Evolutionary conservation across 1,140 invertebrate species (phyloP).

Genomic region (Centruroides sculpturatus): DNA sequence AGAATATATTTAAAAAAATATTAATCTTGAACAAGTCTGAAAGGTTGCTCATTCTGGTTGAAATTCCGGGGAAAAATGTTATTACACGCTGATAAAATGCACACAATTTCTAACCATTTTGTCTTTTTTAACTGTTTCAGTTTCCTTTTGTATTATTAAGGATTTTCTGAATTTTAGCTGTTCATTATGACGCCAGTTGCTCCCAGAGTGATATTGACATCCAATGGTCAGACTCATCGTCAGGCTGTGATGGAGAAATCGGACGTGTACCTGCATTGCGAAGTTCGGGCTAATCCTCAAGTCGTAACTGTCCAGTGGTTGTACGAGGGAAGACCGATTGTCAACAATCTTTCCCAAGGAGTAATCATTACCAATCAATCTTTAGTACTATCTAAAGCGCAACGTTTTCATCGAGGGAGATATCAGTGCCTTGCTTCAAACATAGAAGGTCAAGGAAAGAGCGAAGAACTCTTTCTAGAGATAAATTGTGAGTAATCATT

Average conservation of each 20-base stretch:
- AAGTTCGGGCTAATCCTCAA: constrained; percentile 16
- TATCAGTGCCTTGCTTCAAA: constrained; percentile 83
- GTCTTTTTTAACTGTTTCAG: too few species aligned
- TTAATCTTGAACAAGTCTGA: too few species aligned
- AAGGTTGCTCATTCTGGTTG: too few species aligned
- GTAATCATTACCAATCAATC: constrained; percentile 62
- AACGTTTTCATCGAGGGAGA: constrained; percentile 19
- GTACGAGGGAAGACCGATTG: constrained; percentile 9
- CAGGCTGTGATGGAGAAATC: constrained; percentile 38
- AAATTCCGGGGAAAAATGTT: too few species aligned
- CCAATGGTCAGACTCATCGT: constrained; percentile 8
- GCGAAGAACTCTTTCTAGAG: constrained; percentile 61
- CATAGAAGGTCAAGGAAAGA: constrained; percentile 72
- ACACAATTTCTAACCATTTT: too few species aligned
- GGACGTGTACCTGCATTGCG: constrained; percentile 76
- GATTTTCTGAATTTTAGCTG: too few species aligned
- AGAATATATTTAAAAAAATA: too few species aligned
- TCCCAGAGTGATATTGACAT: constrained; percentile 10
- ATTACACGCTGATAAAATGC: too few species aligned
- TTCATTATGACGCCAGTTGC: constrained; percentile 3
- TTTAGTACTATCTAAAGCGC: constrained; percentile 24
- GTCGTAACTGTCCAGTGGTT: constrained; percentile 8
- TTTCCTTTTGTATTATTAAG: too few species aligned
- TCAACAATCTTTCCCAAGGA: constrained; percentile 48
- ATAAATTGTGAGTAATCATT: constrained; percentile 62